Evolutionary conservation across 2,113 vertebrate genomes (phyloP), one percentile per base, ranked within the genome.

Genomic region (Thunnus thynnus): DNA sequence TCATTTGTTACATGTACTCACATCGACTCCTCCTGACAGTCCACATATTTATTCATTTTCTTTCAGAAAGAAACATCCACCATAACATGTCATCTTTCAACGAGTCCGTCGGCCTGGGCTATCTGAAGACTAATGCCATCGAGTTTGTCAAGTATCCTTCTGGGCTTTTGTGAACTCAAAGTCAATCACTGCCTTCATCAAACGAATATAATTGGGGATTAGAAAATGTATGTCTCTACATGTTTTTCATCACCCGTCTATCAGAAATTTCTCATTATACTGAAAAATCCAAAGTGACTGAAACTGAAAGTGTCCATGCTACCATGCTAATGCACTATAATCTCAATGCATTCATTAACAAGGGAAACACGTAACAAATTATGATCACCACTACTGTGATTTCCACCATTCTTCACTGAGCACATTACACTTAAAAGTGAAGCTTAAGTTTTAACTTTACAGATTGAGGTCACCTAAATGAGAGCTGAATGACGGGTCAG

Each of bases 81-180:
- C 97, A 98, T 80, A 99, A 99, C 92, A 99, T 99, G 98, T 99
- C 98, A 0, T 99, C 98, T 72, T 99, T 99, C 88, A 99, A 99
- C 18, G 98, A 99, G 86, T 99, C 98, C 0, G 98, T 99, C 0
- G 98, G 98, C 46, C 93, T 99, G 48, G 98, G 98, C n/a, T 99
- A 99, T 86, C 94, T 99, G 94, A 99, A 99, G 95, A 99, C 98
- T 0, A 98, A 99, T 0, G 98, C 98, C 13, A 97, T 98, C 57
- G 98, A 99, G 91, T 99, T 99, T 84, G 98, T 98, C 72, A 99
- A 99, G 98, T 99, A 99, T 99, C 98, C 97, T 99, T 96, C 1
- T 74, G 46, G 48, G n/a, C 52, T 50, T 44, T 41, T 41, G 14
- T n/a, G 30, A 47, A 36, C 13, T 16, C 20, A 9, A 16, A 51